phyloP scores from a whole-genome alignment of 2,113 vertebrate species.

The Vulpes lagopus region DNA sequence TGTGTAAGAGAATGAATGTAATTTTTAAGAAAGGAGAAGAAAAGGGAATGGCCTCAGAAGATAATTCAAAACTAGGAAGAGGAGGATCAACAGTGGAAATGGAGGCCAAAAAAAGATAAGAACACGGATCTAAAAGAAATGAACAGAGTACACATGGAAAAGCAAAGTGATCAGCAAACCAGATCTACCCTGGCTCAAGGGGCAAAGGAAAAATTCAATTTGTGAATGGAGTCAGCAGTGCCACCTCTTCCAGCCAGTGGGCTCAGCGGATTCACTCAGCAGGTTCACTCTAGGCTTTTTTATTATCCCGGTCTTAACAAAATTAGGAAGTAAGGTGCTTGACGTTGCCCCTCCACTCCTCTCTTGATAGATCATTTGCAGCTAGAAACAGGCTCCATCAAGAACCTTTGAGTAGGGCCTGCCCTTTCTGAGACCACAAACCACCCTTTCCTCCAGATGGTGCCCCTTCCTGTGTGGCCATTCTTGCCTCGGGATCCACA shows the following conservation, averaged over 20 bases:
- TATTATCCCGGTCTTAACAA: background rate
- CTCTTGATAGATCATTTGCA: background rate
- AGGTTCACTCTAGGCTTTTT: background rate
- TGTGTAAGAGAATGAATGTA: background rate
- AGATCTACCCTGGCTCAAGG: background rate
- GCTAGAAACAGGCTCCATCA: background rate
- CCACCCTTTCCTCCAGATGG: background rate
- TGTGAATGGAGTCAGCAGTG: background rate
- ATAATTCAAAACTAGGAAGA: background rate
- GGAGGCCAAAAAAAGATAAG: background rate
- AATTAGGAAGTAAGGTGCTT: background rate
- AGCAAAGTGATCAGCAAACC: background rate
- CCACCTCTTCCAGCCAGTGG: background rate
- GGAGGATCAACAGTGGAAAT: background rate
- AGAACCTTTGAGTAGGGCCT: background rate
- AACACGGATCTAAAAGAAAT: background rate
- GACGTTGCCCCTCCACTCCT: background rate
- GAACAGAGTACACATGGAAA: background rate
- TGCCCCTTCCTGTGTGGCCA: accelerated
- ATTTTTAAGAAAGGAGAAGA: background rate
- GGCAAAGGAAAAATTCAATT: background rate
- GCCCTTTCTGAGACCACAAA: background rate
- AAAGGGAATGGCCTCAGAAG: background rate
- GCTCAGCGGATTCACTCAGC: background rate
- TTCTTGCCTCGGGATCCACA: background rate